Evolutionary conservation across 2,797 vertebrate species (phyloP).

Genomic region (Falco peregrinus): DNA sequence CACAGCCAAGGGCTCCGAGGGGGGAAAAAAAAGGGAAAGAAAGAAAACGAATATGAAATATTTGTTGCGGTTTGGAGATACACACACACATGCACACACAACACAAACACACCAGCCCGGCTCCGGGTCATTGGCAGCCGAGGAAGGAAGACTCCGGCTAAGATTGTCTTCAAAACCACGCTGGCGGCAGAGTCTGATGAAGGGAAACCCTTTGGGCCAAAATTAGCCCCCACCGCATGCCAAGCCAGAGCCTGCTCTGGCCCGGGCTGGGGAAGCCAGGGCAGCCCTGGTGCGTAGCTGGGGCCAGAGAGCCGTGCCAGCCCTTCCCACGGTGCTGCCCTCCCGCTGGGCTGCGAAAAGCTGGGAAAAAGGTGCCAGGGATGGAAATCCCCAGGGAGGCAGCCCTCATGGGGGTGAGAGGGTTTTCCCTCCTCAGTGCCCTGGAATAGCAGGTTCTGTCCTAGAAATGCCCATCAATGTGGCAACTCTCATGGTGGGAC

Average conservation of each 20-base stretch:
- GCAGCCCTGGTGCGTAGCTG: background rate
- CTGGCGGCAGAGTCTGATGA: background rate
- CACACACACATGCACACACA: conserved; percentile 34
- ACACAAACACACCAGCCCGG: conserved; percentile 49
- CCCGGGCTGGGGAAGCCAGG: background rate
- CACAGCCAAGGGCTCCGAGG: conserved; percentile 52
- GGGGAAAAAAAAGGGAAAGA: background rate
- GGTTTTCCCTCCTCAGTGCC: accelerated
- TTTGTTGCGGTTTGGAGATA: conserved; percentile 71
- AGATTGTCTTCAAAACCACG: conserved; percentile 57
- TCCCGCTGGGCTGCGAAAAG: background rate
- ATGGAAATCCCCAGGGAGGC: background rate
- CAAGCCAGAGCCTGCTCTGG: background rate
- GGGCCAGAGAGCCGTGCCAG: background rate
- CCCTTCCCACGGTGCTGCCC: background rate
- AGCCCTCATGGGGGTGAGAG: accelerated
- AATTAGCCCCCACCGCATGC: conserved; percentile 35
- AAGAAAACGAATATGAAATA: conserved; percentile 57
- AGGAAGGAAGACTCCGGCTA: conserved; percentile 49
- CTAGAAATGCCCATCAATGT: background rate
- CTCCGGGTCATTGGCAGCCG: background rate
- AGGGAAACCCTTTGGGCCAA: conserved; percentile 61
- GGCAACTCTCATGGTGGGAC: background rate
- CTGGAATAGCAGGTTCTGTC: background rate
- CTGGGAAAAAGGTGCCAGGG: background rate